Conservation (phyloP, 64 coral and sea anemone genomes). For the Porites lutea region DNA sequence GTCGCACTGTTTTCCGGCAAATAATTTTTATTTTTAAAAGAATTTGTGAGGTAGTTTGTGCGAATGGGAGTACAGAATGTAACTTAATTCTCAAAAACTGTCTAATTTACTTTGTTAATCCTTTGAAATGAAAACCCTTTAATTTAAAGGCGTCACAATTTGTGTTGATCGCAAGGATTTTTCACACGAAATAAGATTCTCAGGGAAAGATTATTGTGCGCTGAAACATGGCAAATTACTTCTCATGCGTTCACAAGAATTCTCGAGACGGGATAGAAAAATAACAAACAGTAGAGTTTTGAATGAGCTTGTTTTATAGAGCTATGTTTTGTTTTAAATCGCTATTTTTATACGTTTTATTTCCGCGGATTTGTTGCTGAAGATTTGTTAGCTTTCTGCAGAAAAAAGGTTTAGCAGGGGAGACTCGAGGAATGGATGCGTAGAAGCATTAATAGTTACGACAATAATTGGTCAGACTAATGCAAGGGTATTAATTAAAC, state of each 20-base stretch:
- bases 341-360: not conserved
- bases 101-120: too few species aligned
- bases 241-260: too few species aligned
- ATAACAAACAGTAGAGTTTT: not conserved
- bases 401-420: not conserved
- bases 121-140: too few species aligned
- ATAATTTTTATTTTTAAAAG: too few species aligned
- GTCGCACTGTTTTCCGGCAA: too few species aligned
- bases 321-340: not conserved
- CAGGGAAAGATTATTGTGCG: not conserved
- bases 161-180: slow-evolving; percentile 1
- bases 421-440: not conserved
- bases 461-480: not conserved
- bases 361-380: not conserved
- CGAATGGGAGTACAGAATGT: too few species aligned
- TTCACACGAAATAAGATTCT: not conserved
- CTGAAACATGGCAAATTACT: too few species aligned
- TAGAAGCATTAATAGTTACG: not conserved
- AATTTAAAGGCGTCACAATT: not conserved
- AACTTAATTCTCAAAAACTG: too few species aligned
- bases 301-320: not conserved
- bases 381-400: not conserved
- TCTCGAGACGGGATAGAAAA: too few species aligned
- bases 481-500: too few species aligned
- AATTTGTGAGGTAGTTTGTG: too few species aligned